These are phyloP conservation scores for Corynorhinus townsendii DNA, from an alignment of 2,113 vertebrate species.

Conservation along the genomic window DNA sequence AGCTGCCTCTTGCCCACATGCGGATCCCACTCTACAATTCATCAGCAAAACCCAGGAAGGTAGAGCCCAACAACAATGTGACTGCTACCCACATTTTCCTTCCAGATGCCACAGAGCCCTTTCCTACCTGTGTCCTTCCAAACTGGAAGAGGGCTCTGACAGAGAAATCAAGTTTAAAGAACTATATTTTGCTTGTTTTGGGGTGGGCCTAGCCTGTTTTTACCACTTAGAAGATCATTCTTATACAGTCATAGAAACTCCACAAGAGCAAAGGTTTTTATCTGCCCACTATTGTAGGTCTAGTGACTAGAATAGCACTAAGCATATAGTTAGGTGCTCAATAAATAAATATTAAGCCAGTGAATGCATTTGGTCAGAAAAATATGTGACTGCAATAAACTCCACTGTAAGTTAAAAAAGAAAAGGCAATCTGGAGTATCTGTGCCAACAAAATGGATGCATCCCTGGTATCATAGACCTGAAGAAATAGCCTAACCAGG, in stretches of 20 bases:
- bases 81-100: background rate
- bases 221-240: background rate
- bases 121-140: background rate
- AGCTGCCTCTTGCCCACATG: background rate
- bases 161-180: background rate
- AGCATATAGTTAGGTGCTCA: background rate
- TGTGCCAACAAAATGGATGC: constrained; percentile 23
- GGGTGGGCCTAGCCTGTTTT: background rate
- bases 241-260: background rate
- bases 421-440: background rate
- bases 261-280: background rate
- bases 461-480: background rate
- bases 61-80: background rate
- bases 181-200: background rate
- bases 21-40: background rate
- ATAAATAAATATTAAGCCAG: background rate
- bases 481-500: background rate
- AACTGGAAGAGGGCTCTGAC: background rate
- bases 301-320: background rate
- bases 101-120: background rate
- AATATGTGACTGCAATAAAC: constrained; percentile 30
- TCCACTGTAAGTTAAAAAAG: background rate
- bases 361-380: constrained; percentile 9
- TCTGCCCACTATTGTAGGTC: background rate
- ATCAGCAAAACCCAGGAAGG: background rate